phyloP scores from a whole-genome alignment of 1,140 invertebrate genomes.

The Phymastichus coffea region DNA sequence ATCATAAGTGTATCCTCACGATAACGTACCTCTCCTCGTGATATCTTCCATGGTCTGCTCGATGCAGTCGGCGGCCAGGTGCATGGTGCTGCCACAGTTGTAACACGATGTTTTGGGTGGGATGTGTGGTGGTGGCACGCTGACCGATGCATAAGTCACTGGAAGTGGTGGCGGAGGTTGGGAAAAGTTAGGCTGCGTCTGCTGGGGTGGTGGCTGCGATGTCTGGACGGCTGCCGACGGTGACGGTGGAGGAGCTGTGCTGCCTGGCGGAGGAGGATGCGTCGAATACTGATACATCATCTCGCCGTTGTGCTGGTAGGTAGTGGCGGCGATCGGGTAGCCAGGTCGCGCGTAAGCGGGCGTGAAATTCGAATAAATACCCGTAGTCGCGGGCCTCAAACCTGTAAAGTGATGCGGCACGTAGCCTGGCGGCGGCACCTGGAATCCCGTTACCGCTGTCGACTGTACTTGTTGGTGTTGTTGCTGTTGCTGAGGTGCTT shows the following conservation, averaged over 20 bases:
- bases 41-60: conserved; percentile 87
- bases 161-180: conserved; percentile 44
- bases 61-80: conserved; percentile 80
- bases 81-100: conserved; percentile 70
- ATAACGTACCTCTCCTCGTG: conserved; percentile 62
- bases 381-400: conserved; percentile 44
- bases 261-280: conserved; percentile 51
- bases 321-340: conserved; percentile 48
- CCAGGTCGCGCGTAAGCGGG: conserved; percentile 51
- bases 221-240: conserved; percentile 48
- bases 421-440: background rate
- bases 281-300: conserved; percentile 57
- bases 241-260: conserved; percentile 48
- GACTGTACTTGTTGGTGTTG: background rate
- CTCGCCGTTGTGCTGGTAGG: conserved; percentile 55
- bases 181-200: conserved; percentile 50
- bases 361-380: conserved; percentile 54
- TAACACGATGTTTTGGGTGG: conserved; percentile 65
- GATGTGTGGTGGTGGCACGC: conserved; percentile 45
- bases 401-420: conserved; percentile 44
- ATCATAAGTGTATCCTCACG: too few relatives aligned
- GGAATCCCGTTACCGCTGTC: background rate
- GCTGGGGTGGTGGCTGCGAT: conserved; percentile 49
- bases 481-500: too few relatives aligned
- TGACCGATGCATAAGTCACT: conserved; percentile 36